A percentile compares a stretch with the other conserved stretches of the same genome.
Conservation (phyloP, 2,888 invertebrate species). For the Hydropsyche betteni region DNA sequence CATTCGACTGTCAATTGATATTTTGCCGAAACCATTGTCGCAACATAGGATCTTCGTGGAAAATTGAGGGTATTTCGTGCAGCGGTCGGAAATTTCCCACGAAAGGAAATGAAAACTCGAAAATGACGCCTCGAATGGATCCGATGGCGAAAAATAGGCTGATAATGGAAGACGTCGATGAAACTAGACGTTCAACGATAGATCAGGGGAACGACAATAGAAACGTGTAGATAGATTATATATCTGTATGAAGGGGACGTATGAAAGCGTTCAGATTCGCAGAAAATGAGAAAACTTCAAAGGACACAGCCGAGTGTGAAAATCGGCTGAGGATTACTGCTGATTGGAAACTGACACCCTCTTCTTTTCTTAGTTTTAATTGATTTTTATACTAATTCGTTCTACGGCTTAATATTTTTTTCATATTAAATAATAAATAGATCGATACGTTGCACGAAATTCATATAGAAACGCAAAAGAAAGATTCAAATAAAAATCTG, state of each 20-base stretch:
- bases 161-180: too few relatives aligned
- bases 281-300: slow-evolving; percentile 31
- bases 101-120: slow-evolving; percentile 6
- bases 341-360: neutral
- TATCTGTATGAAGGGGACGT: neutral
- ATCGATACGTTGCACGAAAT: too few relatives aligned
- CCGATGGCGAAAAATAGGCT: too few relatives aligned
- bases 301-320: slow-evolving; percentile 16
- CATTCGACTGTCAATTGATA: too few relatives aligned
- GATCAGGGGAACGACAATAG: too few relatives aligned
- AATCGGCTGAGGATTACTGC: slow-evolving; percentile 7
- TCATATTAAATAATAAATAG: too few relatives aligned
- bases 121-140: neutral
- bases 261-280: slow-evolving; percentile 21
- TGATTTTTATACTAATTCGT: too few relatives aligned
- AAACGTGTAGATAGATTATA: neutral
- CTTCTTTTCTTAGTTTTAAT: neutral
- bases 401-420: too few relatives aligned
- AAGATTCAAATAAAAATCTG: too few relatives aligned
- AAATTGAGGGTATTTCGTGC: neutral
- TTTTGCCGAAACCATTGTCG: too few relatives aligned
- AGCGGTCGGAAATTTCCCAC: neutral
- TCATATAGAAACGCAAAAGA: too few relatives aligned
- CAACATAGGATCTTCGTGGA: neutral
- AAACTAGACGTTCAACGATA: too few relatives aligned